Base-by-base conservation (phyloP, 1,140 invertebrate species). In the Drosophila oshimai region DNA sequence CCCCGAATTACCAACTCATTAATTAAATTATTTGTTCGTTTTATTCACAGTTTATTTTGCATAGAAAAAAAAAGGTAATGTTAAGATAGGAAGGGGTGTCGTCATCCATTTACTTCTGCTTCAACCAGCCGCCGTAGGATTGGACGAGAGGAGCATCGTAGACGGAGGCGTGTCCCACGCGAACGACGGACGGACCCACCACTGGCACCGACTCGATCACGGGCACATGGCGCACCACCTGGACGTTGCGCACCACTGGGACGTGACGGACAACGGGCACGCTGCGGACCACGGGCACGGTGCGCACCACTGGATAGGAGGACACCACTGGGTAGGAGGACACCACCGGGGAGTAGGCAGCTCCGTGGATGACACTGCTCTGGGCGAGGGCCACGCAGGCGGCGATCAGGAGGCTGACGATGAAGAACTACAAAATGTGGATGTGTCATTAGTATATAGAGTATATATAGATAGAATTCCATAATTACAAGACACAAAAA, bases 91-190 rank as follows among this genome's bases (percentile, higher is more conserved):
- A n/a, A n/a, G n/a, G 0, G n/a, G 13, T 15, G 15, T 20, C 13
- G 5, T 9, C 12, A 45, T 37, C 10, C 10, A 39, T 55, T 18
- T 87, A 73, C 57, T 86, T 87, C 39, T 86, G 51, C 41, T 86
- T 86, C 53, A 86, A 37, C 55, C 65, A 72, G 15, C 80, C 80
- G 29, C 81, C 75, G 15, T 86, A 79, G 79, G 80, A 12, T n/a
- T 55, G 53, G 46, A 55, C 37, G 28, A 86, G 61, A 2, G 80
- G 80, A 20, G 71, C 26, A 17, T 69, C 80, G 54, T 86, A 84
- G 55, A 58, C 50, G 12, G 69, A 10, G 13, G 20, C 49, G 15
- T 60, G 46, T 6, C 74, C 79, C 5, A 78, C 44, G 13, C 74
- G 65, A 1, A 86, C 41, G 6, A 74, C 28, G 7, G 80, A 54